Evolutionary conservation across 2,888 invertebrate species (phyloP), one percentile per base, ranked within the genome.

Genomic region (Sesia apiformis): DNA sequence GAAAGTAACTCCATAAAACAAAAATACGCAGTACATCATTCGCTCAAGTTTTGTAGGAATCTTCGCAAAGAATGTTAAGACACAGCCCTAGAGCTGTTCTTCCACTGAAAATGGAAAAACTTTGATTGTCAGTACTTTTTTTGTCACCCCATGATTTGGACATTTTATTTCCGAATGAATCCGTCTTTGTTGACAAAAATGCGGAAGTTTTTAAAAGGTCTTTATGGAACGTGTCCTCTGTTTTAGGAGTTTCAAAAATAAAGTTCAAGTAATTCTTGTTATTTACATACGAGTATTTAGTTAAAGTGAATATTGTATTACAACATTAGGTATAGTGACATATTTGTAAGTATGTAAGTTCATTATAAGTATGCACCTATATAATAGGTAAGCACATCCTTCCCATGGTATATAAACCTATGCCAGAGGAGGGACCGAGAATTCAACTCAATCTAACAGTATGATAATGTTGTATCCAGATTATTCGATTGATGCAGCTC

Each of bases 51-150:
- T 50, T 50, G 50, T 6, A 50, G 38, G 39, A 50, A 23, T 50
- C 50, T 50, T 52, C 39, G n/a, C n/a, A 40, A 52, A 52, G 52
- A 52, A 52, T 52, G 52, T 40, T 38, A 8, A 40, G n/a, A 40
- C 40, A 40, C 39, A 66, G 78, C 77, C 78, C 66, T 66, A 74
- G 80, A 23, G 76, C 76, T 70, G 70, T 76, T 74, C 66, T 70
- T 64, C 62, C 70, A 62, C 63, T 63, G 81, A 76, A 83, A 86
- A 86, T 85, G 87, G 84, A 84, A 86, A 86, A 84, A 85, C 80
- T 86, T 84, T 83, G 83, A 84, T 80, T 84, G 83, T 78, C 65
- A 66, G 66, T 62, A 67, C 75, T 76, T 83, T 80, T n/a, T 82
- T 81, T 78, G 82, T 81, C 78, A 80, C 76, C 70, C 71, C 72